A percentile compares a stretch with the other conserved stretches of the same genome.
phyloP scores from a whole-genome alignment of 2,888 invertebrate species.

The Patella caerulea region DNA sequence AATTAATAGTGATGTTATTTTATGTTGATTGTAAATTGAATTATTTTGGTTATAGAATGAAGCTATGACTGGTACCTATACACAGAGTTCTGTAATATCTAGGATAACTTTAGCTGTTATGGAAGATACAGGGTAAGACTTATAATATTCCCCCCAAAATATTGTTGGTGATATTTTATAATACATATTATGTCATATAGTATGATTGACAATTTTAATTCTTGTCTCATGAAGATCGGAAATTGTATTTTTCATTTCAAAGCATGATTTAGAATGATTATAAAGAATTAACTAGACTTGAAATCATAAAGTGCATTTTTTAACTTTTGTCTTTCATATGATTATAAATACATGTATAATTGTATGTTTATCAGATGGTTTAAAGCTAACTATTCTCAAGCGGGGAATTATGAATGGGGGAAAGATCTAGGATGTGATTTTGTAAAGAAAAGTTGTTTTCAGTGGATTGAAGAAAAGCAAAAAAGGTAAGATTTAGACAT shows the following conservation, averaged over 20 bases:
- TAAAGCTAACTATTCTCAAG: conserved; percentile 87
- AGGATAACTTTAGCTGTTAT: conserved; percentile 94
- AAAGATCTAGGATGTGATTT: conserved; percentile 92
- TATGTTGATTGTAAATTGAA: conserved; percentile 12
- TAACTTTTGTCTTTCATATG: too few relatives aligned
- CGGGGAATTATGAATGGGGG: conserved; percentile 91
- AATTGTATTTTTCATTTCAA: too few relatives aligned
- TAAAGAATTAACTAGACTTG: too few relatives aligned
- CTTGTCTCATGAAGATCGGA: too few relatives aligned
- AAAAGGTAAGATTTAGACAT: conserved; percentile 74
- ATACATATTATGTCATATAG: too few relatives aligned
- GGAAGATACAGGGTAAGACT: conserved; percentile 91
- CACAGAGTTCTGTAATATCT: conserved; percentile 97
- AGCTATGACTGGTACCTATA: conserved; percentile 99
- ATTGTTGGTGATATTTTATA: too few relatives aligned
- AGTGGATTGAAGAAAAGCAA: conserved; percentile 90
- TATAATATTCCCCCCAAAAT: neutral
- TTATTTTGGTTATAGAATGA: conserved; percentile 82
- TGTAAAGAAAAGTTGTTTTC: conserved; percentile 93
- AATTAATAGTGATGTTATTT: neutral
- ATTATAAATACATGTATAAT: neutral
- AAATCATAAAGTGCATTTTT: too few relatives aligned
- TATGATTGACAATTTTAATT: too few relatives aligned
- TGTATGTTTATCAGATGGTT: conserved; percentile 76
- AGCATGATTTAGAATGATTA: too few relatives aligned